phyloP scores from a whole-genome alignment of 2,113 vertebrate species.

The Pangasianodon hypophthalmus region DNA sequence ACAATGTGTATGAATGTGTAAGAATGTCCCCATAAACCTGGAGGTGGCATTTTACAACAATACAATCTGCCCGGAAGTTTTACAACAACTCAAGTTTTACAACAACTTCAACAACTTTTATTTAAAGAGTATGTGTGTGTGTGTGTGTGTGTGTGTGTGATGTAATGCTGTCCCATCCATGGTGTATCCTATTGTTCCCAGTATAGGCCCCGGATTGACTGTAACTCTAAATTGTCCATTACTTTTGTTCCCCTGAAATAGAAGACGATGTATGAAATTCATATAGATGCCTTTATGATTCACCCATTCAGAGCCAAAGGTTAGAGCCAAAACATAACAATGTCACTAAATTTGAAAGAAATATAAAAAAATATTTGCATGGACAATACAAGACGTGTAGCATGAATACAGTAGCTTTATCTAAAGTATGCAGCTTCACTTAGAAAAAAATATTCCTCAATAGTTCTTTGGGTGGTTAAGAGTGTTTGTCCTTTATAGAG shows the following conservation, averaged over 20 bases:
- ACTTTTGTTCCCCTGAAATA: background rate
- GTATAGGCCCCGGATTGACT: background rate
- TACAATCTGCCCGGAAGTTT: too few species aligned
- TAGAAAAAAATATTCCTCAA: background rate
- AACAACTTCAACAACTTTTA: too few species aligned
- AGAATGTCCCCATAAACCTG: too few species aligned
- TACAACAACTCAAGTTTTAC: too few species aligned
- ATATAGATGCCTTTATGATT: background rate
- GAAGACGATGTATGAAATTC: background rate
- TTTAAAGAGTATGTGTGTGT: too few species aligned
- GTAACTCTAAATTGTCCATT: background rate
- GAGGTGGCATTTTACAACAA: too few species aligned
- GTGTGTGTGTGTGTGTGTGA: background rate
- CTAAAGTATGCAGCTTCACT: constrained; percentile 31
- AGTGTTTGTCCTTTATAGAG: background rate
- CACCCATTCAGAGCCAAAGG: background rate
- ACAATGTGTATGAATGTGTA: too few species aligned
- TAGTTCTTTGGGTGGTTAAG: background rate
- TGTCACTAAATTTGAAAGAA: background rate
- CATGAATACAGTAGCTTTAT: constrained; percentile 39
- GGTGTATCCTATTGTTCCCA: background rate
- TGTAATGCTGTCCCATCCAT: background rate
- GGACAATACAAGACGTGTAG: constrained; percentile 38
- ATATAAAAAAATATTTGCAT: background rate
- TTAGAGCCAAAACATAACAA: background rate